Percentiles rank a stretch among this genome's conserved stretches.
Evolutionary conservation across 2,888 invertebrate species (phyloP).

Genomic region (Anarsia innoxiella): DNA sequence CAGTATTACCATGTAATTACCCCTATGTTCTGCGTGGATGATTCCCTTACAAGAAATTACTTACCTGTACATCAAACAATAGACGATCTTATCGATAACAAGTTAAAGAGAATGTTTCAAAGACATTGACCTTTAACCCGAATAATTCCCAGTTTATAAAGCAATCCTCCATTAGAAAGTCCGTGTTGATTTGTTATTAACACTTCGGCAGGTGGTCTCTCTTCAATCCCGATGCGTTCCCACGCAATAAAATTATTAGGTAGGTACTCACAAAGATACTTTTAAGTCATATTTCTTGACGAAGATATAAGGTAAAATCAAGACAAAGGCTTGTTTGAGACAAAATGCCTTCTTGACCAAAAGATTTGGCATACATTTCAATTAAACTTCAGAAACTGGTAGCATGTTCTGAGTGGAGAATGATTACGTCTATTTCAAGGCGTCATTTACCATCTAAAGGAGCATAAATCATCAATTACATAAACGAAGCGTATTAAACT

Average conservation of each 20-base stretch:
- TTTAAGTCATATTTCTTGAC: too few relatives aligned
- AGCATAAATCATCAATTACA: conserved; percentile 27
- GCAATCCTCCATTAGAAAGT: conserved; percentile 35
- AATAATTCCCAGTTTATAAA: conserved; percentile 5
- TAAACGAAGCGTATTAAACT: conserved; percentile 18
- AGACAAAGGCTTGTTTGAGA: too few relatives aligned
- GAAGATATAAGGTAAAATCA: too few relatives aligned
- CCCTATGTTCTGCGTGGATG: conserved; percentile 8
- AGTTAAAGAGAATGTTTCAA: conserved; percentile 1
- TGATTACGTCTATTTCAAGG: background rate
- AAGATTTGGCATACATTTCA: too few relatives aligned
- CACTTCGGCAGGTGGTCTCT: conserved; percentile 26
- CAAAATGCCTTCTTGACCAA: too few relatives aligned
- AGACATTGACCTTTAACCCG: conserved; percentile 3
- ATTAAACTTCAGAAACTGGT: too few relatives aligned
- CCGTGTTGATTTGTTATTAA: conserved; percentile 25
- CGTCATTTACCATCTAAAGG: conserved; percentile 16
- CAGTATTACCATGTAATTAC: conserved; percentile 7
- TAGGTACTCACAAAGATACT: too few relatives aligned
- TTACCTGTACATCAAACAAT: conserved; percentile 3
- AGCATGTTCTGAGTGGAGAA: too few relatives aligned
- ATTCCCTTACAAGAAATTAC: background rate
- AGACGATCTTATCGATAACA: background rate
- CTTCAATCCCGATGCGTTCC: conserved; percentile 19
- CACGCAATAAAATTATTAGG: conserved; percentile 21